These are phyloP conservation scores for Gymnoscopelus braueri DNA, from an alignment of 2,797 vertebrate genomes.

Conservation along the genomic window DNA sequence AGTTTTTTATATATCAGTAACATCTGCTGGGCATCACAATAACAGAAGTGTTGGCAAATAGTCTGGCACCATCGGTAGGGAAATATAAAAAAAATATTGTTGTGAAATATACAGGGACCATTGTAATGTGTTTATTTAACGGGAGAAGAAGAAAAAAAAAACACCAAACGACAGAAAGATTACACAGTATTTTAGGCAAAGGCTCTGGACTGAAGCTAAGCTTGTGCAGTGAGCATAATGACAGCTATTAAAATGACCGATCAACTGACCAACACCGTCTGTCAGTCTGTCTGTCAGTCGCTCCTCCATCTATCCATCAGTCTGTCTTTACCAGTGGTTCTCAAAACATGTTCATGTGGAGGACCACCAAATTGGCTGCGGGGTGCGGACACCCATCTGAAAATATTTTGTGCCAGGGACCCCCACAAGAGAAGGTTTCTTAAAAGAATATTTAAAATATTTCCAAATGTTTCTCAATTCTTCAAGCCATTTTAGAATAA, in stretches of 20 bases:
- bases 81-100: neutral
- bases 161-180: neutral
- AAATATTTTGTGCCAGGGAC: too few species aligned
- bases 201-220: conserved; percentile 37
- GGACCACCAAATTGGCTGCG: too few species aligned
- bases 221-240: conserved; percentile 14
- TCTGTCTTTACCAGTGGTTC: too few species aligned
- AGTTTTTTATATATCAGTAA: conserved; percentile 33
- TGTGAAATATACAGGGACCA: conserved; percentile 26
- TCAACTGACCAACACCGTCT: neutral
- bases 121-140: conserved; percentile 1
- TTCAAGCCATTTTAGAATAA: too few species aligned
- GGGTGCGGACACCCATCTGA: too few species aligned
- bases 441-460: too few species aligned
- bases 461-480: too few species aligned
- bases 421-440: too few species aligned
- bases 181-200: conserved; percentile 43
- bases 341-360: too few species aligned
- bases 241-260: conserved; percentile 9
- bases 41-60: neutral
- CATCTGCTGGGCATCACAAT: conserved; percentile 5
- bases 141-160: too few species aligned
- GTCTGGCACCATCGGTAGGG: conserved; percentile 3
- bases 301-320: neutral
- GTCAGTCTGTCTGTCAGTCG: conserved; percentile 11